Evolutionary conservation across 2,113 vertebrate genomes (phyloP).

Genomic region (Stigmatopora argus): DNA sequence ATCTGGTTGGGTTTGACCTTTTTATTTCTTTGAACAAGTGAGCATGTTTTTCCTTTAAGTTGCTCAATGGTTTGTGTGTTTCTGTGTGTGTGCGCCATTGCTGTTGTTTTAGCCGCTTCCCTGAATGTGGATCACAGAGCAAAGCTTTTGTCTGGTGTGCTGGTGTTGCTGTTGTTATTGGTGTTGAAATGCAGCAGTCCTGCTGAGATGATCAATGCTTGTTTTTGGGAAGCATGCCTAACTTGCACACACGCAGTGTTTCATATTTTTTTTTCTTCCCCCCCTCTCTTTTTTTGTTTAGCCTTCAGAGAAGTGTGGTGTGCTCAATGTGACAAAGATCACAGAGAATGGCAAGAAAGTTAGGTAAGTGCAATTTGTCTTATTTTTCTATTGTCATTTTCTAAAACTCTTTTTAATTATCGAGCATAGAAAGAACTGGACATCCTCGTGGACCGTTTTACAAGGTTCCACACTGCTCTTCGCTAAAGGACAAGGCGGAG

Average conservation of each 20-base stretch:
- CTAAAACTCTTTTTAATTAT: background rate
- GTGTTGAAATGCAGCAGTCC: slow-evolving; percentile 9
- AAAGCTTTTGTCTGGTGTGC: background rate
- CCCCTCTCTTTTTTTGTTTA: slow-evolving; percentile 39
- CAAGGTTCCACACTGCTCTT: slow-evolving; percentile 83
- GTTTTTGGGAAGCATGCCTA: background rate
- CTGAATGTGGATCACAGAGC: background rate
- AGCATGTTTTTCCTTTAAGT: background rate
- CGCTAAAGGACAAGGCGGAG: slow-evolving; percentile 86
- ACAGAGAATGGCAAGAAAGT: slow-evolving; percentile 95
- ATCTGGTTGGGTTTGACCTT: background rate
- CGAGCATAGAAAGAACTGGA: slow-evolving; percentile 90
- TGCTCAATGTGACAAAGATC: slow-evolving; percentile 92
- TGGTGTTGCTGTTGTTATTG: slow-evolving; percentile 2
- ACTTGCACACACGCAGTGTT: background rate
- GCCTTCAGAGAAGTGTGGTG: slow-evolving; percentile 89
- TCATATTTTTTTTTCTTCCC: background rate
- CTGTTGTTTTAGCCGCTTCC: background rate
- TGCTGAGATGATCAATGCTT: slow-evolving; percentile 9
- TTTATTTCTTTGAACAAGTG: background rate
- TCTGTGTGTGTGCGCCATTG: background rate
- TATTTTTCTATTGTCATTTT: background rate
- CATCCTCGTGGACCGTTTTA: slow-evolving; percentile 87
- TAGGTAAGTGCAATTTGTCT: slow-evolving; percentile 64
- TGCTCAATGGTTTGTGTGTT: background rate